Conservation (phyloP, 2,888 invertebrate species). For the Scrobipalpa costella region DNA sequence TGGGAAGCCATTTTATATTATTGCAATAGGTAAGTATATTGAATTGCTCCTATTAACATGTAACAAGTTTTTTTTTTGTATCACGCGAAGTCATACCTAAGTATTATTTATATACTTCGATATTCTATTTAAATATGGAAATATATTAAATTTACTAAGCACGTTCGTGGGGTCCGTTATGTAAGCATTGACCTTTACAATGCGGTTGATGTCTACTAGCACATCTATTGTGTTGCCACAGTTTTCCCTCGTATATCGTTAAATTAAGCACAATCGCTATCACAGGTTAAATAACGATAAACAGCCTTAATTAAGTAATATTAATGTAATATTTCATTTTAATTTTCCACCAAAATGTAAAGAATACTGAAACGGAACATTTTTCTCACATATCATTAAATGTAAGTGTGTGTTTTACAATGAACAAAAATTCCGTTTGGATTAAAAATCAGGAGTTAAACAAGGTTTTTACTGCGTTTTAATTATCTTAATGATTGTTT, state of each 20-base stretch:
- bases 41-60: no score
- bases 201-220: background rate
- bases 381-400: slow-evolving; percentile 5
- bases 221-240: slow-evolving; percentile 24
- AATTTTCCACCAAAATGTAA: slow-evolving; percentile 20
- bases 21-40: no score
- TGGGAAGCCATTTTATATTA: no score
- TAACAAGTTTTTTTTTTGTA: no score
- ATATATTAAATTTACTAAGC: background rate
- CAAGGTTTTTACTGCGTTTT: background rate
- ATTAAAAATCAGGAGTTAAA: background rate
- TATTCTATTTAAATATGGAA: no score
- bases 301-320: slow-evolving; percentile 31
- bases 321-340: slow-evolving; percentile 30
- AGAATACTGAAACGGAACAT: background rate
- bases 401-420: slow-evolving; percentile 22
- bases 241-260: slow-evolving; percentile 12
- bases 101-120: no score
- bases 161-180: background rate
- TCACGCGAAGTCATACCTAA: no score
- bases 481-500: background rate
- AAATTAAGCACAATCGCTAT: slow-evolving; percentile 8
- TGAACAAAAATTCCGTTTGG: slow-evolving; percentile 4
- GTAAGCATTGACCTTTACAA: slow-evolving; percentile 2
- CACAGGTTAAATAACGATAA: slow-evolving; percentile 27